A percentile compares a stretch with the other conserved stretches of the same genome.
These are phyloP conservation scores for Tragelaphus scriptus DNA, from an alignment of 2,113 vertebrate species.

Conservation along the genomic window DNA sequence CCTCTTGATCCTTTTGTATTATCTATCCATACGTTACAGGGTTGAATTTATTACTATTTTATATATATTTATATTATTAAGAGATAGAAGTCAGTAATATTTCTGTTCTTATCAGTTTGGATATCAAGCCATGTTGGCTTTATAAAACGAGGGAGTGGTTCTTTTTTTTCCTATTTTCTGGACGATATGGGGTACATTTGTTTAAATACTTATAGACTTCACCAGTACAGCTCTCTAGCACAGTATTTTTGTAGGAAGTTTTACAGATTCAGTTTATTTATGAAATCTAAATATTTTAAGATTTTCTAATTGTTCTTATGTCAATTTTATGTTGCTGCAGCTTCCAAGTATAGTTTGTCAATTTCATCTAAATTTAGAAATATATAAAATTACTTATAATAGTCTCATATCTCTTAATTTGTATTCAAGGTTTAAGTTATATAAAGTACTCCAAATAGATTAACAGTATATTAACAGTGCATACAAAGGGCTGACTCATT, in stretches of 20 bases:
- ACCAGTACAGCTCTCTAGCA: not conserved
- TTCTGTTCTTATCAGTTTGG: not conserved
- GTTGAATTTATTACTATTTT: not conserved
- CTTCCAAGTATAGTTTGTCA: not conserved
- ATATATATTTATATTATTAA: not conserved
- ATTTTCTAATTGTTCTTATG: not conserved
- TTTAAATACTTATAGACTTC: not conserved
- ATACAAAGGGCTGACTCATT: not conserved
- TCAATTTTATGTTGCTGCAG: not conserved
- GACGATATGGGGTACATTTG: not conserved
- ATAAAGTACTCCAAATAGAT: not conserved
- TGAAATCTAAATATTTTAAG: not conserved
- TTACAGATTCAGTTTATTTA: conserved; percentile 10
- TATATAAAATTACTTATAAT: not conserved
- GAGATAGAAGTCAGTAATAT: not conserved
- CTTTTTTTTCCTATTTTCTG: not conserved
- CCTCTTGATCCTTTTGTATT: not conserved
- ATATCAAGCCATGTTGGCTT: not conserved
- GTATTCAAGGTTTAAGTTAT: not conserved
- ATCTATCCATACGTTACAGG: not conserved
- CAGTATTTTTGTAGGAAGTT: not conserved
- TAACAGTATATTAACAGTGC: not conserved
- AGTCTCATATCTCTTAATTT: not conserved
- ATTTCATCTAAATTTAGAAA: not conserved
- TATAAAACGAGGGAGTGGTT: not conserved